These are phyloP conservation scores for Watersipora subatra DNA, from an alignment of 1,140 invertebrate genomes.

Conservation along the genomic window DNA sequence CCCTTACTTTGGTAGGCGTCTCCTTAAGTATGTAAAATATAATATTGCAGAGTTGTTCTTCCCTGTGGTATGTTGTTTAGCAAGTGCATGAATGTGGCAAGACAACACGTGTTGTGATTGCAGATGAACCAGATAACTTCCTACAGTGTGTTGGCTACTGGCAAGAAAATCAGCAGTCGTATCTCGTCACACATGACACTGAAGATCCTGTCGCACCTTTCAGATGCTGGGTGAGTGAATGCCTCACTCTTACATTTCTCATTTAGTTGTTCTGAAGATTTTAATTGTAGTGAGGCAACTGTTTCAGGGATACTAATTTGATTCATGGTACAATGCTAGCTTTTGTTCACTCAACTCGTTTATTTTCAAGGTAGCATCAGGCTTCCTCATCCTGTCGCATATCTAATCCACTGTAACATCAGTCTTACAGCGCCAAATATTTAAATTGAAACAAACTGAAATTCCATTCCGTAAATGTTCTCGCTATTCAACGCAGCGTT, in stretches of 20 bases:
- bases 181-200: conserved; percentile 89
- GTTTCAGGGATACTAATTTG: background rate
- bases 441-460: no score
- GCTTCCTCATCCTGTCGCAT: no score
- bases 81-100: no score
- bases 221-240: conserved; percentile 68
- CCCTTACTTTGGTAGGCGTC: background rate
- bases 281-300: background rate
- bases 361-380: no score
- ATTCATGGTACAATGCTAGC: background rate
- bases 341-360: no score
- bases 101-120: no score
- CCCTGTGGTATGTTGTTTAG: no score
- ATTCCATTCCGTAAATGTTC: no score
- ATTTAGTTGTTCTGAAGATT: background rate
- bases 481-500: no score
- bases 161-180: conserved; percentile 95
- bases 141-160: conserved; percentile 95
- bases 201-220: conserved; percentile 89
- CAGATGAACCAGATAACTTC: conserved; percentile 82
- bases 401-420: no score
- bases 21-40: no score
- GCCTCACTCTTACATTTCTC: background rate
- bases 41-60: background rate
- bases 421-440: no score